Evolutionary conservation across 1,140 invertebrate genomes (phyloP), one percentile per base, ranked within the genome.

Genomic region (Lamellibrachia luymesi): DNA sequence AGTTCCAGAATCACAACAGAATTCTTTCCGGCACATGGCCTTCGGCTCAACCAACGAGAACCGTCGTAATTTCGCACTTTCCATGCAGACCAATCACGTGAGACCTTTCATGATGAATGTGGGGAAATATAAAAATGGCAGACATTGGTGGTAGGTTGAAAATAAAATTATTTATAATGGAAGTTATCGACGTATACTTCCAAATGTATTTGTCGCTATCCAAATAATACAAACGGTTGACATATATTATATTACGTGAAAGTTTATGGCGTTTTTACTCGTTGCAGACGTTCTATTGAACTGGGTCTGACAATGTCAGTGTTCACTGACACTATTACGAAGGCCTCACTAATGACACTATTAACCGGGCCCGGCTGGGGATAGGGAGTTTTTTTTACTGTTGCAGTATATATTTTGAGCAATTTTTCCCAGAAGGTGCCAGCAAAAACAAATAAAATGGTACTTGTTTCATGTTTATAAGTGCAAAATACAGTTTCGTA

Each of bases 1-100:
- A 80, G 64, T 80, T 80, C 64, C 64, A 80, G 64, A 80, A 80
- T 80, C 64, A 80, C 64, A 80, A 80, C 64, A 80, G 64, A 80
- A 80, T 80, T 80, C 64, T 80, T 80, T 80, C 64, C 64, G 64
- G 64, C 64, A 80, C 64, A 80, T 80, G 64, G 64, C 64, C 64
- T 80, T 80, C 64, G 8, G 64, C 25, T 80, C 64, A 80, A 10
- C 64, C 64, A 80, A 80, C 4, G 13, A 80, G 17, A 80, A 1
- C 64, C 13, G 25, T 80, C 13, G 64, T 80, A 80, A 22, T 17
- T 80, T 80, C 64, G 13, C 4, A 2, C 64, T 2, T 80, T 80
- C 25, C 5, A 80, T 22, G 64, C 64, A 17, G 64, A 80, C 64
- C 64, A 80, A 80, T 80, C 13, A 80, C 25, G 25, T 80, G 1